Conservation (phyloP, 1,140 invertebrate species). For the Chymomyza costata region DNA sequence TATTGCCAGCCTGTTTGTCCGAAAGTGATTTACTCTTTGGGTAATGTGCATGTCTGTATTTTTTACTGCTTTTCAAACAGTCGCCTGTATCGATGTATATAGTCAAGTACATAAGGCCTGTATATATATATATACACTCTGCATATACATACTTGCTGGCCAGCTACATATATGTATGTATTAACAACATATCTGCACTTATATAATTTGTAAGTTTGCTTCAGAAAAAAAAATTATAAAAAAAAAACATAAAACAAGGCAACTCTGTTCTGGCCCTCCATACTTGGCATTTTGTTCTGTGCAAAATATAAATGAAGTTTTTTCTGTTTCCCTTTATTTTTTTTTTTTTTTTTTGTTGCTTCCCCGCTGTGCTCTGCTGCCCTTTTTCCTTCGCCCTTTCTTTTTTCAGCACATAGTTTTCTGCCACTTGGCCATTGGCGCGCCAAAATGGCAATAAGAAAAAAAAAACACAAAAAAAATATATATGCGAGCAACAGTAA, state of each 20-base stretch:
- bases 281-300: slow-evolving; percentile 50
- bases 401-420: slow-evolving; percentile 46
- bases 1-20: slow-evolving; percentile 31
- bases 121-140: slow-evolving; percentile 16
- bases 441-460: slow-evolving; percentile 43
- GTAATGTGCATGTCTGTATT: slow-evolving; percentile 46
- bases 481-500: slow-evolving; percentile 62
- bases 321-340: slow-evolving; percentile 29
- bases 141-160: slow-evolving; percentile 6
- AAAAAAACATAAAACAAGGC: neutral
- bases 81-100: too few relatives aligned
- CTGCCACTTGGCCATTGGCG: slow-evolving; percentile 27
- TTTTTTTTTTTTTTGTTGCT: slow-evolving; percentile 26
- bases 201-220: slow-evolving; percentile 18
- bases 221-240: slow-evolving; percentile 12
- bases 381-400: slow-evolving; percentile 22
- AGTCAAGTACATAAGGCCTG: slow-evolving; percentile 1
- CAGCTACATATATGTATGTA: slow-evolving; percentile 9
- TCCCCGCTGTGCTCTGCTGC: slow-evolving; percentile 2
- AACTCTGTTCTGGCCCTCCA: slow-evolving; percentile 8
- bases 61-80: too few relatives aligned
- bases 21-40: slow-evolving; percentile 62
- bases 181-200: slow-evolving; percentile 2
- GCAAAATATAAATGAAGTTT: slow-evolving; percentile 64
- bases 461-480: neutral